Evolutionary conservation across 2,888 invertebrate genomes (phyloP).

Genomic region (Ceramica pisi): DNA sequence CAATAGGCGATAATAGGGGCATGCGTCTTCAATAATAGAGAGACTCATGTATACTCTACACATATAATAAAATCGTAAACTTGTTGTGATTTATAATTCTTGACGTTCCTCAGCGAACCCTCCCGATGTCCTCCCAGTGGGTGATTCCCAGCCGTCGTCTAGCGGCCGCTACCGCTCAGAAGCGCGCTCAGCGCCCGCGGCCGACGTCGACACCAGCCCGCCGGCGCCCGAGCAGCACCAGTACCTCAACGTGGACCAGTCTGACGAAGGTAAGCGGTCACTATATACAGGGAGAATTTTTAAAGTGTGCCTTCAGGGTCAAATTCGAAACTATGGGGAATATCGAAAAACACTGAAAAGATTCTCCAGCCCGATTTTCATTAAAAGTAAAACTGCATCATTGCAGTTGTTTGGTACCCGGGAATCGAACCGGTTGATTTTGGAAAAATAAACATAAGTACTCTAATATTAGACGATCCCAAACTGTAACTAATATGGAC

Average conservation of each 20-base stretch:
- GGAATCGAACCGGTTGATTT: no score
- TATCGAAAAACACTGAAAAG: no score
- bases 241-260: constrained; percentile 50
- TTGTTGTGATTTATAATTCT: neutral
- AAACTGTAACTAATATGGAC: no score
- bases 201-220: neutral
- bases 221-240: constrained; percentile 18
- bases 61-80: no score
- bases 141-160: constrained; percentile 25
- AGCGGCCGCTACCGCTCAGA: constrained; percentile 19
- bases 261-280: constrained; percentile 28
- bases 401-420: no score
- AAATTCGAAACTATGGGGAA: no score
- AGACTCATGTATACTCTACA: neutral
- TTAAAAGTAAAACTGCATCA: no score
- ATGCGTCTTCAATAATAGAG: neutral
- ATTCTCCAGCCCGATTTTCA: no score
- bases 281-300: no score
- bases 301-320: no score
- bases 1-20: neutral
- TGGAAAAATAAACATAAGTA: no score
- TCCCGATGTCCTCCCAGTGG: constrained; percentile 26
- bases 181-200: neutral
- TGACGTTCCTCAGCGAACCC: constrained; percentile 15
- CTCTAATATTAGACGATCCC: no score